Conservation (phyloP, 2,888 invertebrate genomes). For the Augochlorella aurata region DNA sequence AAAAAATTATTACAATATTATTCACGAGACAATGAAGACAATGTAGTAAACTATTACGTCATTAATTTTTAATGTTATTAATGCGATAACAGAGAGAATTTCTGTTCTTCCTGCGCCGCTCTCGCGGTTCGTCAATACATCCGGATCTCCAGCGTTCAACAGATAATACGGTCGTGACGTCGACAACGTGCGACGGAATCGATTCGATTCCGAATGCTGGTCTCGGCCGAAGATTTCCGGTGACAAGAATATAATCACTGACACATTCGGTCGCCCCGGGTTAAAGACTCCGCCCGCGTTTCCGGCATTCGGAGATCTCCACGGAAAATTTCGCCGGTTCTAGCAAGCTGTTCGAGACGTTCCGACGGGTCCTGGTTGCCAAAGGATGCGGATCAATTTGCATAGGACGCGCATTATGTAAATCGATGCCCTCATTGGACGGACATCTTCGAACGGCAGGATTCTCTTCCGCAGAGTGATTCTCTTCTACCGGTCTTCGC, state of each 20-base stretch:
- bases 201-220: background rate
- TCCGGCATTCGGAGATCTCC: constrained; percentile 46
- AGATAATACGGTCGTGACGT: background rate
- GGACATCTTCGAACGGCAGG: constrained; percentile 52
- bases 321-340: constrained; percentile 52
- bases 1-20: no score
- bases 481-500: constrained; percentile 30
- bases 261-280: background rate
- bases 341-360: constrained; percentile 4
- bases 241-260: background rate
- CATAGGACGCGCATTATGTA: constrained; percentile 74
- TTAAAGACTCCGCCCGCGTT: constrained; percentile 9
- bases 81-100: background rate
- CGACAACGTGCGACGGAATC: background rate
- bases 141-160: background rate
- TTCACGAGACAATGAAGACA: no score
- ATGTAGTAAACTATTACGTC: no score
- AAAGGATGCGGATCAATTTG: constrained; percentile 66
- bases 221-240: background rate
- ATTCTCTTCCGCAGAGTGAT: constrained; percentile 23
- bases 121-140: background rate
- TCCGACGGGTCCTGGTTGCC: constrained; percentile 21
- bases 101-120: background rate
- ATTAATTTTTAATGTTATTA: no score
- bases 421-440: constrained; percentile 55